Conservation (phyloP, 30 jellyfish, hydroid and myxozoan genomes). For the Turritopsis rubra region DNA sequence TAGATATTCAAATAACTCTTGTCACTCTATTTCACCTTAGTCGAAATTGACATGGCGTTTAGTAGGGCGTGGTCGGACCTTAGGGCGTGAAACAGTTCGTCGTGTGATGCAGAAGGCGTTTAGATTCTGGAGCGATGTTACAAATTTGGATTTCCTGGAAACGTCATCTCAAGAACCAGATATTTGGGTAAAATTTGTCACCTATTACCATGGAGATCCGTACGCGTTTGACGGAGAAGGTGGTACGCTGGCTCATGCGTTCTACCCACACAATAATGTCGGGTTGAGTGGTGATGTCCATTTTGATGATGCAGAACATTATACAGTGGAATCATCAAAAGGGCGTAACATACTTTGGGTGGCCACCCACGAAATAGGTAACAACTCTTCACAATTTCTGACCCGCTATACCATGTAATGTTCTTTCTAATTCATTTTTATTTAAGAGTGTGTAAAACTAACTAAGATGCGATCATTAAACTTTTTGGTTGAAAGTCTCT, state of each 20-base stretch:
- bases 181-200: slow-evolving; percentile 43
- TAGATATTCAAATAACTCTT: background rate
- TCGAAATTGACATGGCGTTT: slow-evolving; percentile 55
- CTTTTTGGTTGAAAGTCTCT: too few relatives aligned
- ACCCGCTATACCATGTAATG: background rate
- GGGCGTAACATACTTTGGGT: slow-evolving; percentile 70
- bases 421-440: too few relatives aligned
- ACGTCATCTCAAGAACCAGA: slow-evolving; percentile 15
- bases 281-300: slow-evolving; percentile 70
- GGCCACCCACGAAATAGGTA: slow-evolving; percentile 72
- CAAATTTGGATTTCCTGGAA: slow-evolving; percentile 48
- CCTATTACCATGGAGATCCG: slow-evolving; percentile 51
- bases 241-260: slow-evolving; percentile 81
- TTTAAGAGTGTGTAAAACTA: too few relatives aligned
- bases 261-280: slow-evolving; percentile 42
- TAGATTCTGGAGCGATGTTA: slow-evolving; percentile 43
- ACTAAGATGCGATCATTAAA: too few relatives aligned
- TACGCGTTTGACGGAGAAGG: slow-evolving; percentile 63
- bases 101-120: slow-evolving; percentile 47
- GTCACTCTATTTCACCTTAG: background rate
- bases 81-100: slow-evolving; percentile 40
- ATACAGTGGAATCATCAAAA: slow-evolving; percentile 21
- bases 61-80: slow-evolving; percentile 39
- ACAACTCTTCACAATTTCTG: background rate
- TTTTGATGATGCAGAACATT: slow-evolving; percentile 60